Conservation (phyloP, 2,888 invertebrate genomes). For the Torymus aiolomorphi region DNA sequence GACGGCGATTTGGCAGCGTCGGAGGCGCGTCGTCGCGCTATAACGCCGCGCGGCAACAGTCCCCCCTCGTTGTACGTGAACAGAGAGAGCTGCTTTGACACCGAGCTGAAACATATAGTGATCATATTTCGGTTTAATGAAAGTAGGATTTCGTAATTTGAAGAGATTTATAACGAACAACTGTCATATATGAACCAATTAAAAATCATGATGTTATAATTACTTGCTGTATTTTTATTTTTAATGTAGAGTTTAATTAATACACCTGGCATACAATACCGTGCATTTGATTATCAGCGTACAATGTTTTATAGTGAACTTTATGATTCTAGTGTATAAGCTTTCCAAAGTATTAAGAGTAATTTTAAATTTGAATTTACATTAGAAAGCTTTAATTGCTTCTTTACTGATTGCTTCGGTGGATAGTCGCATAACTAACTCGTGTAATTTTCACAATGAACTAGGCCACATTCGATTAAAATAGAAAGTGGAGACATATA, state of each 20-base stretch:
- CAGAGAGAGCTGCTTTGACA: conserved; percentile 61
- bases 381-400: conserved; percentile 17
- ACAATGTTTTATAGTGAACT: too few relatives aligned
- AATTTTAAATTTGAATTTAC: background rate
- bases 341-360: background rate
- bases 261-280: too few relatives aligned
- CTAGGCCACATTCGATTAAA: conserved; percentile 8
- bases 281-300: too few relatives aligned
- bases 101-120: conserved; percentile 57
- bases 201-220: too few relatives aligned
- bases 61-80: conserved; percentile 64
- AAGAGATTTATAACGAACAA: too few relatives aligned
- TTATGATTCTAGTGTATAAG: too few relatives aligned
- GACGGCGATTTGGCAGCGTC: background rate
- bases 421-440: background rate
- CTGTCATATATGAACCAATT: too few relatives aligned
- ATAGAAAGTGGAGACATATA: conserved; percentile 10
- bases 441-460: conserved; percentile 15
- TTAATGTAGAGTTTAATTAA: too few relatives aligned
- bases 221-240: too few relatives aligned
- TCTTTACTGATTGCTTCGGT: conserved; percentile 4
- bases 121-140: too few relatives aligned
- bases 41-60: conserved; percentile 57
- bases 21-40: conserved; percentile 60
- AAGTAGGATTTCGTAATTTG: too few relatives aligned